A percentile compares a stretch with the other conserved stretches of the same genome.
These are phyloP conservation scores for Coptodon rendalli DNA, from an alignment of 2,113 vertebrate genomes.

Conservation along the genomic window DNA sequence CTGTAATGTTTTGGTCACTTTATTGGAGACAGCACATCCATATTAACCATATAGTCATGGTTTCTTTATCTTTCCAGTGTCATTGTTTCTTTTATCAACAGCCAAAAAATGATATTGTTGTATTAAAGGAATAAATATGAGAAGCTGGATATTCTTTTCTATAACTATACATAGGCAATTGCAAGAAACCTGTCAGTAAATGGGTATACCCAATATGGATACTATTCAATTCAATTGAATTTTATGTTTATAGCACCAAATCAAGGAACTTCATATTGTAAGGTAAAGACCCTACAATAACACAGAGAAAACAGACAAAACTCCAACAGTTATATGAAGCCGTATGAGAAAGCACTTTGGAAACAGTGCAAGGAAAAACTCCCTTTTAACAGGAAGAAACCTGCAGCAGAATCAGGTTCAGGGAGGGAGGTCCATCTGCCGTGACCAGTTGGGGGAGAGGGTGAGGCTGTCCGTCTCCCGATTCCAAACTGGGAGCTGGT, in stretches of 20 bases:
- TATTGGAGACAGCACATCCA: background rate
- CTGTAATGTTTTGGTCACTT: background rate
- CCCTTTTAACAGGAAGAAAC: background rate
- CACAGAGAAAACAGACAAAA: background rate
- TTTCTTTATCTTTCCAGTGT: background rate
- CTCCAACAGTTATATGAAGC: background rate
- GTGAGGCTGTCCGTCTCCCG: background rate
- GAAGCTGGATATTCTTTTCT: background rate
- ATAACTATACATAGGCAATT: background rate
- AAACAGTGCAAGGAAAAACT: background rate
- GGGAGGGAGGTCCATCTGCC: background rate
- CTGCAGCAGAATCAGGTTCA: background rate
- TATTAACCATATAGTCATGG: background rate
- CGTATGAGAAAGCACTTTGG: background rate
- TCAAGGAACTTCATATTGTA: background rate
- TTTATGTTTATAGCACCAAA: background rate
- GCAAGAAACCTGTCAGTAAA: background rate
- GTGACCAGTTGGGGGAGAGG: background rate
- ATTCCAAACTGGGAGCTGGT: background rate
- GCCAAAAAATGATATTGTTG: background rate
- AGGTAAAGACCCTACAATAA: background rate
- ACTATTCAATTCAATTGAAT: background rate
- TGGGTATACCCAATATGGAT: background rate
- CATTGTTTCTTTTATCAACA: background rate
- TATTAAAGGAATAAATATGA: background rate